Evolutionary conservation across 2,113 vertebrate species (phyloP), one percentile per base, ranked within the genome.

Genomic region (Lampris megalopsis): DNA sequence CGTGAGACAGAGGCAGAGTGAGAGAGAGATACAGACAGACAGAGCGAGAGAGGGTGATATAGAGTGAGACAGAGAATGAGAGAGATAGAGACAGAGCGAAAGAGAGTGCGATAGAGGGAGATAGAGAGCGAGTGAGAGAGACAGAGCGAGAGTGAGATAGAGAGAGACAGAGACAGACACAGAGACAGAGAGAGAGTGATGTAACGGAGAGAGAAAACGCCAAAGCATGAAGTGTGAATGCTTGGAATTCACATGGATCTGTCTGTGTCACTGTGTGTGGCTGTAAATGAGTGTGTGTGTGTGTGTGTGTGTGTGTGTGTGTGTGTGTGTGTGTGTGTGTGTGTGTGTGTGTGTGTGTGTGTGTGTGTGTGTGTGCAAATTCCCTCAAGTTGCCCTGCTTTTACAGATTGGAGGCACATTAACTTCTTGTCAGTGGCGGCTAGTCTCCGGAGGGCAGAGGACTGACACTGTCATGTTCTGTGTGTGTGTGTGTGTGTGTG

Each of bases 371-470:
- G 9, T 13, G 47, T 70, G 67, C 64, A 62, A 36, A 48, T 45
- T 50, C 59, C 43, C 37, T 59, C 36, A 45, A 9, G 61, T 48
- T 72, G 63, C 45, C 73, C 67, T 78, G 80, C 76, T 79, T 80
- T 74, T 75, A 49, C 48, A 76, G 60, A 83, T 65, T 6, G 57
- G 69, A 86, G 50, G 65, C 82, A 74, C 65, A 75, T 74, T 59
- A 70, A 62, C 73, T 75, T 74, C 38, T 71, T 54, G 68, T 85
- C 83, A 88, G 72, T 24, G n/a, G 76, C 79, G 67, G 62, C 75
- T 53, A n/a, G 52, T 87, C 78, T 82, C 77, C 43, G 61, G 74
- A 75, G 86, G 77, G 65, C 3, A 43, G 57, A 47, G 66, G 65
- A 65, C 48, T 72, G 81, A 79, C 71, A 47, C 24, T 63, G 63